Conservation (phyloP, 2,797 vertebrate genomes). For the Poeciliopsis turneri region DNA sequence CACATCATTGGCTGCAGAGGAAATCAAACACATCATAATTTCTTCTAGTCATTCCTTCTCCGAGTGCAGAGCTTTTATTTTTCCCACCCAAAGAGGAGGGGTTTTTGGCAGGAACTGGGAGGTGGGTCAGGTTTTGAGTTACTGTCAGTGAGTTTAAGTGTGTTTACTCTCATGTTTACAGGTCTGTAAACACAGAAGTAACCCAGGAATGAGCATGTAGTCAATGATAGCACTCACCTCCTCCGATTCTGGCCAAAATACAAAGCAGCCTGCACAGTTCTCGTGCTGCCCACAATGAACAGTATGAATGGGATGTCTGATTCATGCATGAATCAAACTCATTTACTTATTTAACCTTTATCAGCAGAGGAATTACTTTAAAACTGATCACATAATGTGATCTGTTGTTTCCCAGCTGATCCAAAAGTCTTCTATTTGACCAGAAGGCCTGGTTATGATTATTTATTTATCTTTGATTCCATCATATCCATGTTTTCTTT, state of each 20-base stretch:
- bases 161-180: slow-evolving; percentile 40
- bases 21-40: slow-evolving; percentile 79
- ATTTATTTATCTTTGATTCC: too few relatives aligned
- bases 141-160: slow-evolving; percentile 59
- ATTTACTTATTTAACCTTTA: slow-evolving; percentile 27
- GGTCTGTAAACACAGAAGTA: slow-evolving; percentile 60
- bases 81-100: slow-evolving; percentile 60
- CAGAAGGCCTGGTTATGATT: background rate
- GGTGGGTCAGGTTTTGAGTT: slow-evolving; percentile 63
- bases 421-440: background rate
- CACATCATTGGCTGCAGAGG: slow-evolving; percentile 69
- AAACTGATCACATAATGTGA: background rate
- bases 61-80: slow-evolving; percentile 66
- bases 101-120: slow-evolving; percentile 16
- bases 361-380: slow-evolving; percentile 16
- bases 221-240: slow-evolving; percentile 63
- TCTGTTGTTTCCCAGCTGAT: background rate
- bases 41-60: slow-evolving; percentile 63
- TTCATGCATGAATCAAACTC: slow-evolving; percentile 30
- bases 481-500: background rate
- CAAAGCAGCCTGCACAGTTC: slow-evolving; percentile 49
- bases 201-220: slow-evolving; percentile 53
- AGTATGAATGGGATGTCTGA: slow-evolving; percentile 46
- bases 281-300: slow-evolving; percentile 35
- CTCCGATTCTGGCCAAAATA: slow-evolving; percentile 64